phyloP scores from a whole-genome alignment of 2,113 vertebrate genomes.

The Seriola rivoliana region DNA sequence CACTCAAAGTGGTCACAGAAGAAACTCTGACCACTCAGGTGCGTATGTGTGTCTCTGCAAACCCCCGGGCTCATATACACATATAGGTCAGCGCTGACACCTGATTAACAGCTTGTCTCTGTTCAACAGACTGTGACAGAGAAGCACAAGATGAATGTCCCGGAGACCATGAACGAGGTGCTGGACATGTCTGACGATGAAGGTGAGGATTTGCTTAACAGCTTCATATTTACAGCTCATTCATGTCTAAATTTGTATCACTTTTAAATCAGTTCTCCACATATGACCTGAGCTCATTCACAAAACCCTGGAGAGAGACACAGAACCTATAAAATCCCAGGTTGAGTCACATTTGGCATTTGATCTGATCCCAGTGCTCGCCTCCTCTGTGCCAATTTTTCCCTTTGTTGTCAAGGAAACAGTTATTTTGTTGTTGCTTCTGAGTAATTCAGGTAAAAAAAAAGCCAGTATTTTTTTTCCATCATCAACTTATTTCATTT shows the following conservation, averaged over 20 bases:
- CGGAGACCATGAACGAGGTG: slow-evolving; percentile 99
- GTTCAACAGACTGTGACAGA: slow-evolving; percentile 91
- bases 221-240: rapidly evolving
- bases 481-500: slow-evolving; percentile 21
- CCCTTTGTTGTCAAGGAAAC: background rate
- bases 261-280: background rate
- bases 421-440: slow-evolving; percentile 13
- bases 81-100: background rate
- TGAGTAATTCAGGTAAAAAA: slow-evolving; percentile 1
- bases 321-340: slow-evolving; percentile 3
- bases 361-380: background rate
- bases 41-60: slow-evolving; percentile 14
- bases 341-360: slow-evolving; percentile 24
- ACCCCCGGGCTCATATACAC: background rate
- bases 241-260: background rate
- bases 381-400: background rate
- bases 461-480: background rate
- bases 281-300: background rate
- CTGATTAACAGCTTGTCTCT: slow-evolving; percentile 13
- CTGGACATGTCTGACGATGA: slow-evolving; percentile 99
- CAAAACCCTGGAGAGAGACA: background rate
- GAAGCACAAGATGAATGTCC: slow-evolving; percentile 99
- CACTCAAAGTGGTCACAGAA: slow-evolving; percentile 94
- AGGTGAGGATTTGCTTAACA: slow-evolving; percentile 81
- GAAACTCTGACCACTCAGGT: slow-evolving; percentile 94